Base-by-base conservation (phyloP, 2,113 vertebrate species). In the Tetrax tetrax region DNA sequence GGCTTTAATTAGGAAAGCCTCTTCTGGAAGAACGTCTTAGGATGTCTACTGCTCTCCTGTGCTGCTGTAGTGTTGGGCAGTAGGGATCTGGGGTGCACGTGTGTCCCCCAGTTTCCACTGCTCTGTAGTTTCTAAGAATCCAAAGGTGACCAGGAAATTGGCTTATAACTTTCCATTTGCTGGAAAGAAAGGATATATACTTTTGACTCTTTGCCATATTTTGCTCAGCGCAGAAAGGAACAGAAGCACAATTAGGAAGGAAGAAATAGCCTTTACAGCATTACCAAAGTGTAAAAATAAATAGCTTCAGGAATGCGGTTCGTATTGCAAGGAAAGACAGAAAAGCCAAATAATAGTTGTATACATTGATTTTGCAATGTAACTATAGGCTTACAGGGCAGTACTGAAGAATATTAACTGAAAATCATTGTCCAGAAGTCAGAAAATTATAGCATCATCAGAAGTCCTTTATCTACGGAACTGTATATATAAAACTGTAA, bases 301-400 rank as follows among this genome's bases (percentile, higher is more conserved):
- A 92, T 69, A 75, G 53, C 38, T 92, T 84, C 48, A 90, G 72
- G 92, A 95, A 91, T 78, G 60, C 9, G 4, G 51, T 68, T 95
- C 83, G 59, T 70, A 29, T 20, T 88, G 57, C 64, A 89, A 68
- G 35, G 28, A 79, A 64, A 82, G 88, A 51, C 14, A 87, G 72
- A 82, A 94, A 82, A 89, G n/a, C 48, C 72, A 94, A 97, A 93
- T 84, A 82, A 91, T 87, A 95, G 56, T 81, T 93, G 72, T 81
- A 60, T 87, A 37, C 69, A 94, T 92, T 91, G 94, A 96, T 95
- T 96, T 95, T 92, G 53, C 69, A 96, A 28, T 84, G 35, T 45
- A 71, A 35, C 69, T 74, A 4, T 57, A 57, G 60, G 47, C 41
- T 92, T 93, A 65, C 45, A 64, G 66, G 61, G 64, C 25, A 93